Conservation (phyloP, 2,797 vertebrate genomes). For the Chelon auratus region DNA sequence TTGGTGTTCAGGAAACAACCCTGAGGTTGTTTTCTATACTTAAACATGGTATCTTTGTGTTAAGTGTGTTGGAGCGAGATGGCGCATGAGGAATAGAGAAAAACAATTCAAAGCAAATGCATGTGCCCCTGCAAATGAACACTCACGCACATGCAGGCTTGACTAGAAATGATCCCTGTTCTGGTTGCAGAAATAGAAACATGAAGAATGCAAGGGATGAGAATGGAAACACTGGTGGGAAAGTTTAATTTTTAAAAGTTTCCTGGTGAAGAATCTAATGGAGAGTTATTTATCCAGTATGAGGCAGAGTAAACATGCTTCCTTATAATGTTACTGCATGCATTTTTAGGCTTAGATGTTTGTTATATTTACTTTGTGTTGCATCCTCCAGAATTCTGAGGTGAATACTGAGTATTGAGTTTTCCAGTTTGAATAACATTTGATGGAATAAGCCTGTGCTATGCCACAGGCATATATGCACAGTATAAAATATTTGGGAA, state of each 20-base stretch:
- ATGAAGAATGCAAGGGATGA: neutral
- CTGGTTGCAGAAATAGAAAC: neutral
- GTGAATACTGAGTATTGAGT: neutral
- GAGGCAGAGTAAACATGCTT: neutral
- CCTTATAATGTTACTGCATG: neutral
- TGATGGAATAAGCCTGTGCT: neutral
- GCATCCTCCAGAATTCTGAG: neutral
- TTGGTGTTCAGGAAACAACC: constrained; percentile 58
- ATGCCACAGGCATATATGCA: neutral
- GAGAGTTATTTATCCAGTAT: neutral
- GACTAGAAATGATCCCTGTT: neutral
- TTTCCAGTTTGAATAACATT: too few relatives aligned
- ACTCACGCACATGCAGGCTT: neutral
- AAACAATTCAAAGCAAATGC: constrained; percentile 11
- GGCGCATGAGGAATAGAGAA: constrained; percentile 8
- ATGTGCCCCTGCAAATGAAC: neutral
- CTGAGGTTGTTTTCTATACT: constrained; percentile 65
- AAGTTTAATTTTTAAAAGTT: neutral
- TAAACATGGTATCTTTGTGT: constrained; percentile 44
- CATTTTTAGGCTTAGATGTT: neutral
- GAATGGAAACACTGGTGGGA: neutral
- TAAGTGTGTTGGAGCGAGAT: constrained; percentile 27
- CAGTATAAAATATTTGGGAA: neutral
- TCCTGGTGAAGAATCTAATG: neutral
- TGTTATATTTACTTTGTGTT: neutral